phyloP scores from a whole-genome alignment of 2,888 invertebrate genomes.

The Lasiommata megera region DNA sequence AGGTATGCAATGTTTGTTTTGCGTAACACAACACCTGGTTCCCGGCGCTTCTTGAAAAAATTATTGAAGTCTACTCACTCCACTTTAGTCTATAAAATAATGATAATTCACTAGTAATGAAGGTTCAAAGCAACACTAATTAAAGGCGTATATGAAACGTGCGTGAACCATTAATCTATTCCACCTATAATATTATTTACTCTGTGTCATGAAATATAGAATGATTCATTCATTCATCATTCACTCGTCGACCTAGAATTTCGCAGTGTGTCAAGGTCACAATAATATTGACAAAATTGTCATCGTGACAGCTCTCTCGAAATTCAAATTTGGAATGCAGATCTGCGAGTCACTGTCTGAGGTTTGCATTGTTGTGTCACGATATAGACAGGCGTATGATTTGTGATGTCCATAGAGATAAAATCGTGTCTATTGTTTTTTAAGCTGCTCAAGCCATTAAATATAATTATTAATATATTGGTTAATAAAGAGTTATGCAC shows the following conservation, averaged over 20 bases:
- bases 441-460: neutral
- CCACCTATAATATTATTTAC: neutral
- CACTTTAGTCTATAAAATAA: neutral
- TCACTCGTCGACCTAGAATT: slow-evolving; percentile 15
- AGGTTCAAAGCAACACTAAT: neutral
- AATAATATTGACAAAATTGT: slow-evolving; percentile 14
- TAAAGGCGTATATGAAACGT: neutral
- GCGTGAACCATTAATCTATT: neutral
- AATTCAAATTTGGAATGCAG: slow-evolving; percentile 21
- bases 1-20: too few relatives aligned
- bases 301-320: slow-evolving; percentile 24
- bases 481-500: too few relatives aligned
- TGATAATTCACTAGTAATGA: too few relatives aligned
- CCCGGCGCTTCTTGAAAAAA: too few relatives aligned
- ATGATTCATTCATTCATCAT: slow-evolving; percentile 14
- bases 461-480: too few relatives aligned
- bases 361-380: slow-evolving; percentile 13
- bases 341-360: neutral
- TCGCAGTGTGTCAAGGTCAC: slow-evolving; percentile 27
- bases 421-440: neutral
- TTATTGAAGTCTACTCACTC: too few relatives aligned
- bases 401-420: slow-evolving; percentile 2
- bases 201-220: neutral
- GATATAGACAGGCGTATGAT: slow-evolving; percentile 8
- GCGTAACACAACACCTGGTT: too few relatives aligned